Evolutionary conservation across 2,888 invertebrate genomes (phyloP).

Genomic region (Plagodis pulveraria): DNA sequence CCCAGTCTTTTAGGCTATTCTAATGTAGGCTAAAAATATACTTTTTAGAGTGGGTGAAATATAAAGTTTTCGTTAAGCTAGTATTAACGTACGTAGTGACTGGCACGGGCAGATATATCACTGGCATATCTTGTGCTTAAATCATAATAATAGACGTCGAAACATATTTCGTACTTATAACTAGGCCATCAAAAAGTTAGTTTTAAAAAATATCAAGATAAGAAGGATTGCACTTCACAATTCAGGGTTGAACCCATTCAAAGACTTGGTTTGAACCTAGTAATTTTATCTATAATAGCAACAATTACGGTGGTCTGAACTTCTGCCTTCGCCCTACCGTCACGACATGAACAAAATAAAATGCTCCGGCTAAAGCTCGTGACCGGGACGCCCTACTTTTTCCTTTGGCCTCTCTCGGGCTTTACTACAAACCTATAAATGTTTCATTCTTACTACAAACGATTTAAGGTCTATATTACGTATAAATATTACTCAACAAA

Average conservation of each 20-base stretch:
- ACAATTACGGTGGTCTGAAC: slow-evolving; percentile 60
- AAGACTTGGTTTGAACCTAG: slow-evolving; percentile 42
- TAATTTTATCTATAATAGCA: slow-evolving; percentile 58
- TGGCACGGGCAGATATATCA: too few relatives aligned
- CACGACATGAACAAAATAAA: slow-evolving; percentile 60
- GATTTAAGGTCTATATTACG: slow-evolving; percentile 45
- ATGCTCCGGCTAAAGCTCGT: slow-evolving; percentile 57
- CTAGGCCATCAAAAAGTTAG: too few relatives aligned
- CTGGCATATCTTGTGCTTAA: too few relatives aligned
- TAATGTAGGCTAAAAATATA: too few relatives aligned
- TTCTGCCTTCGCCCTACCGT: slow-evolving; percentile 61
- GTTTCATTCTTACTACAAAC: slow-evolving; percentile 41
- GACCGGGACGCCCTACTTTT: slow-evolving; percentile 68
- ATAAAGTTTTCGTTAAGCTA: too few relatives aligned
- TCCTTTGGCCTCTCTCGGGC: slow-evolving; percentile 46
- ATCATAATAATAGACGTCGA: background rate
- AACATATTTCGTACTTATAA: background rate
- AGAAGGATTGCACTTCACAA: background rate
- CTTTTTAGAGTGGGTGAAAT: too few relatives aligned
- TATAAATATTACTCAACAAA: slow-evolving; percentile 12
- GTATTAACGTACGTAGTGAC: too few relatives aligned
- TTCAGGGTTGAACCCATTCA: slow-evolving; percentile 6
- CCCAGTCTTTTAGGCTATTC: too few relatives aligned
- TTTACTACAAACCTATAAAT: slow-evolving; percentile 29
- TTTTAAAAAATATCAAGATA: background rate